These are phyloP conservation scores for Sinelater perroti DNA, from an alignment of 2,888 invertebrate species.

Conservation along the genomic window DNA sequence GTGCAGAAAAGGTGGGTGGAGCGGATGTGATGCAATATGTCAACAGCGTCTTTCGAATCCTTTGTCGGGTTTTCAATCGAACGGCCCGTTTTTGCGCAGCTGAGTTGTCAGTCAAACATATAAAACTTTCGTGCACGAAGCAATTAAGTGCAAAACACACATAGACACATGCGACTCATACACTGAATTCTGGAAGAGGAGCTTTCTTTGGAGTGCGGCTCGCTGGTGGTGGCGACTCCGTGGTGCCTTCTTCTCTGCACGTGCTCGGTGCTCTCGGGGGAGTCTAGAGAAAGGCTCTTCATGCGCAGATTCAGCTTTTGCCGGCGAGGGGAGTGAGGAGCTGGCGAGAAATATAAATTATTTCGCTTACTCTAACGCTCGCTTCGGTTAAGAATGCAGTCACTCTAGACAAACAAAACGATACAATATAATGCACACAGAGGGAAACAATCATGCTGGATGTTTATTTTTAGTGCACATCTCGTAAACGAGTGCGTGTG, in stretches of 20 bases:
- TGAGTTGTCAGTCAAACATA: constrained; percentile 16
- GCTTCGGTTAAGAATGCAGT: constrained; percentile 50
- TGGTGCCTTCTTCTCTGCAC: constrained; percentile 75
- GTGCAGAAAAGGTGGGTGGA: constrained; percentile 6
- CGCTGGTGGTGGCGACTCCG: constrained; percentile 56
- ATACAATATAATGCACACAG: constrained; percentile 24
- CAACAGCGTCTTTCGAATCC: constrained; percentile 9
- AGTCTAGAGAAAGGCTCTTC: constrained; percentile 97
- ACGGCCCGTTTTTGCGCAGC: constrained; percentile 7
- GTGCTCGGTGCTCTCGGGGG: constrained; percentile 91
- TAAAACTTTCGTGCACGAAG: constrained; percentile 33
- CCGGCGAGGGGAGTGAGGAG: constrained; percentile 94
- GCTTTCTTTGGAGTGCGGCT: constrained; percentile 64
- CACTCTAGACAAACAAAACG: constrained; percentile 34
- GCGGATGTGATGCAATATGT: too few species aligned
- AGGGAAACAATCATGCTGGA: constrained; percentile 39
- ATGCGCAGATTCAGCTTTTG: constrained; percentile 96
- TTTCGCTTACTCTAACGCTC: constrained; percentile 13
- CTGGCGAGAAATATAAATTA: constrained; percentile 60
- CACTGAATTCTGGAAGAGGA: constrained; percentile 70
- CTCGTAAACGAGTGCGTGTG: constrained; percentile 27
- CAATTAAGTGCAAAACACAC: too few species aligned
- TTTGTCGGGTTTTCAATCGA: constrained; percentile 9
- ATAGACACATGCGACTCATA: constrained; percentile 56
- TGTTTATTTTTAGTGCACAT: constrained; percentile 27